phyloP scores from a whole-genome alignment of 2,888 invertebrate species.

The Cryptocephalus primarius region DNA sequence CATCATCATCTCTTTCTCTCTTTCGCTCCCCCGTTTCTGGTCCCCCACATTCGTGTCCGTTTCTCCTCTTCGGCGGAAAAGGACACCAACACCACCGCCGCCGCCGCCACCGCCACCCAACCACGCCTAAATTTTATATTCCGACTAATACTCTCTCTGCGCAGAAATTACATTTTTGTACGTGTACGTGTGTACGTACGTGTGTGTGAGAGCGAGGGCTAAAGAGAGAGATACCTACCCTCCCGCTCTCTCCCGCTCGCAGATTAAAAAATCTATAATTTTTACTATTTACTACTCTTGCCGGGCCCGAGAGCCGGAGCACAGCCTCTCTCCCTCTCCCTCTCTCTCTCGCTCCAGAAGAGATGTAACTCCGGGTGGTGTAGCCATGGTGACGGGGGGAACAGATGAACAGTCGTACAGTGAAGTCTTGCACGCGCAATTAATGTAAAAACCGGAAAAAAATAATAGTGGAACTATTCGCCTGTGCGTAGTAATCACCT shows the following conservation, averaged over 20 bases:
- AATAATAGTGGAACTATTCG: constrained; percentile 24
- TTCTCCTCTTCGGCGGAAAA: too few species aligned
- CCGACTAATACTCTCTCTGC: constrained; percentile 31
- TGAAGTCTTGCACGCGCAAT: constrained; percentile 17
- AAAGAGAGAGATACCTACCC: neutral
- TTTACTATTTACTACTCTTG: constrained; percentile 27
- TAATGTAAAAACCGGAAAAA: constrained; percentile 20
- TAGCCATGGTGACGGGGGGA: constrained; percentile 17
- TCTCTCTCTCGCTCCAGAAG: constrained; percentile 14
- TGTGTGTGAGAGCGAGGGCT: neutral
- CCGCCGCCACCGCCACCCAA: constrained; percentile 12
- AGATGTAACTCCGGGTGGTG: constrained; percentile 17
- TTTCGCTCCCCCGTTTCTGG: neutral
- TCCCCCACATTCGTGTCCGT: too few species aligned
- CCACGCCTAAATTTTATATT: constrained; percentile 40
- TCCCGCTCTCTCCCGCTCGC: constrained; percentile 6
- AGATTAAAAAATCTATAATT: constrained; percentile 38
- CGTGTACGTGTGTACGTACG: constrained; percentile 7
- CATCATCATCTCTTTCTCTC: constrained; percentile 23
- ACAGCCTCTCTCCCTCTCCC: too few species aligned
- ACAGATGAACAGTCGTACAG: constrained; percentile 13
- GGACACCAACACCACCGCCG: too few species aligned
- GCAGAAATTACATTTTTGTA: constrained; percentile 36
- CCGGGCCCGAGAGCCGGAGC: too few species aligned
- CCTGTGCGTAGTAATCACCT: constrained; percentile 25